Base-by-base conservation (phyloP, 2,888 invertebrate genomes). In the Notodonta ziczac region DNA sequence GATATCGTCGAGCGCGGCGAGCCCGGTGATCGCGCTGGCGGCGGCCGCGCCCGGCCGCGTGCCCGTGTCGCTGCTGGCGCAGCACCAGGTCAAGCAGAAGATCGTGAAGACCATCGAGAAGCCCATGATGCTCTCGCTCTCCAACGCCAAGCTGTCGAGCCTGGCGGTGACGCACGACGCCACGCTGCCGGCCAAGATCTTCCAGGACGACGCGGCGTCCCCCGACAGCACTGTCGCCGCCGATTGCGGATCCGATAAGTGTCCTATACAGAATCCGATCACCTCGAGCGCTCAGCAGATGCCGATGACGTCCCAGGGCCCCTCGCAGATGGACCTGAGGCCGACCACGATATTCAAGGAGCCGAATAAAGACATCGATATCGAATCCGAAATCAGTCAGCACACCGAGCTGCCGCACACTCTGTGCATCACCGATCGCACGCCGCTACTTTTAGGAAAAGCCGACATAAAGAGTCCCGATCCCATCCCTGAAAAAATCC, bases 201-300 rank as follows among this genome's bases (percentile, higher is more conserved):
- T 96, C 78, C 95, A 96, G 82, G 95, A 96, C 72, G 96, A 96
- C 69, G 95, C 94, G 0, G 94, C 95, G 0, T 95, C 95, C 0
- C 95, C 95, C 0, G 95, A 95, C 68, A 90, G 92, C 64, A 89
- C 93, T 2, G 87, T 88, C 5, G 73, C 81, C 0, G 77, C 85
- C 4, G 92, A 91, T 65, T 80, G 70, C 62, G 80, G 78, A 64
- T 65, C 77, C 2, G 86, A 85, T 5, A 82, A 78, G 53, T 86
- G 87, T 44, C 65, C 67, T 3, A 67, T 78, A 14, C 83, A 82
- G 46, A 82, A 72, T 63, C 71, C 74, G 44, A 79, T 77, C 62
- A 64, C 76, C 7, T 75, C 81, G 0, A 67, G 74, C 2, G 63
- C 80, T 5, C 87, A 84, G 57, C 87, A 85, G 66, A 66, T 87